phyloP scores from a whole-genome alignment of 2,113 vertebrate species.

The Spea bombifrons region DNA sequence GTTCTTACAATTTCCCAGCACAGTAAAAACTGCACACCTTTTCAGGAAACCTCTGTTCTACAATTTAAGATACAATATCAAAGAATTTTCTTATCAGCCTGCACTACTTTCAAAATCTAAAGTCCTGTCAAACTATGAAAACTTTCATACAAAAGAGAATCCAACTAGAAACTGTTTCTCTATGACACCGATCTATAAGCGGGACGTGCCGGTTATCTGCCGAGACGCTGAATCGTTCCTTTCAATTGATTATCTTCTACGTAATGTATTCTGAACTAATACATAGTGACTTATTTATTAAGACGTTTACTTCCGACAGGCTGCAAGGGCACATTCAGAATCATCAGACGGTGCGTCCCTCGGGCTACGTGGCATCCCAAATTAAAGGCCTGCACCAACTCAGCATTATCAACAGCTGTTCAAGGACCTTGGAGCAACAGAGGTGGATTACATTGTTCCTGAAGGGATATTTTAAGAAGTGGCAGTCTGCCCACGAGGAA shows the following conservation, averaged over 20 bases:
- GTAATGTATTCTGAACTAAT: neutral
- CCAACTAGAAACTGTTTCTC: neutral
- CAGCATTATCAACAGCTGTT: conserved; percentile 33
- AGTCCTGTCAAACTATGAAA: neutral
- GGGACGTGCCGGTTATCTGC: neutral
- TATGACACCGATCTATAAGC: neutral
- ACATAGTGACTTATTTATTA: neutral
- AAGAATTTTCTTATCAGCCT: too few species aligned
- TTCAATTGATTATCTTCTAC: neutral
- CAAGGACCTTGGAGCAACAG: conserved; percentile 38
- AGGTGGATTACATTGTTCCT: conserved; percentile 45
- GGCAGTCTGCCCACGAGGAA: conserved; percentile 43
- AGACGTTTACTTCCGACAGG: conserved; percentile 24
- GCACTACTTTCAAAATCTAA: neutral
- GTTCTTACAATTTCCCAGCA: too few species aligned
- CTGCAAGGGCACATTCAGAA: conserved; percentile 31
- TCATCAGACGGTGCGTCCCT: conserved; percentile 35
- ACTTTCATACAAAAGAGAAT: too few species aligned
- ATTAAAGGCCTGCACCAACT: conserved; percentile 31
- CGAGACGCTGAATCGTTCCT: neutral
- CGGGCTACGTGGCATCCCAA: conserved; percentile 28
- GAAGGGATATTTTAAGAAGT: conserved; percentile 43
- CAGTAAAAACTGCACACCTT: too few species aligned
- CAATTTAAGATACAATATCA: too few species aligned
- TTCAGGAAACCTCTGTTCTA: too few species aligned